Base-by-base conservation (phyloP, 2,113 vertebrate species). In the Spea bombifrons region DNA sequence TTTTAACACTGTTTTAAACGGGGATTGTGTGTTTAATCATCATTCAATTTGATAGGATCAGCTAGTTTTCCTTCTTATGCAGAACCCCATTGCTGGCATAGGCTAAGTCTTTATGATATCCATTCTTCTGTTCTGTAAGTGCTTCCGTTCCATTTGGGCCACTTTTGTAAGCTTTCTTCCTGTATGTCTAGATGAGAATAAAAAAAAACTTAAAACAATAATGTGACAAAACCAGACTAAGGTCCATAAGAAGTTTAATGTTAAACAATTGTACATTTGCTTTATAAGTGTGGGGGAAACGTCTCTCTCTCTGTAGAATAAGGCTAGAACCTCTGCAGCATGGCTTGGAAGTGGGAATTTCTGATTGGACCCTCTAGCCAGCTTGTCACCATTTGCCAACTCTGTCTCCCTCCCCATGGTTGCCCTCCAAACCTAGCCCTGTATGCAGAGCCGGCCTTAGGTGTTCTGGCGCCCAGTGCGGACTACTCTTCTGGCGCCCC, bases 41-140 rank as follows among this genome's bases (percentile, higher is more conserved):
- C 3, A 3, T 0, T 67, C 17, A 5, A 48, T 30, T 66, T 46
- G 48, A 10, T n/a, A 5, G n/a, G 10, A 15, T 71, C 16, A 46
- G 73, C 89, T 86, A 95, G 70, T 93, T 91, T 10, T 81, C 84
- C 82, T 95, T 95, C 86, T 92, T 89, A 76, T 86, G 84, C 15
- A 81, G 83, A 5, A 86, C 68, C 63, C 94, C 93, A 0, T 95
- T 95, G 13, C 85, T 78, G 48, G 77, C 65, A 3, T 81, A 50
- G 50, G 87, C 81, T 83, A 85, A 86, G 75, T 92, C 90, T 84
- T 91, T 95, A 79, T 89, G 86, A 83, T 92, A 90, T 48, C 90
- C 94, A 0, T 93, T 94, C 84, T 84, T 92, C 44, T 89, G 30
- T 82, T 93, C 91, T 70, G 72, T 86, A 65, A 83, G 80, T 67